Conservation (phyloP, 2,797 vertebrate species). For the Nasua narica region DNA sequence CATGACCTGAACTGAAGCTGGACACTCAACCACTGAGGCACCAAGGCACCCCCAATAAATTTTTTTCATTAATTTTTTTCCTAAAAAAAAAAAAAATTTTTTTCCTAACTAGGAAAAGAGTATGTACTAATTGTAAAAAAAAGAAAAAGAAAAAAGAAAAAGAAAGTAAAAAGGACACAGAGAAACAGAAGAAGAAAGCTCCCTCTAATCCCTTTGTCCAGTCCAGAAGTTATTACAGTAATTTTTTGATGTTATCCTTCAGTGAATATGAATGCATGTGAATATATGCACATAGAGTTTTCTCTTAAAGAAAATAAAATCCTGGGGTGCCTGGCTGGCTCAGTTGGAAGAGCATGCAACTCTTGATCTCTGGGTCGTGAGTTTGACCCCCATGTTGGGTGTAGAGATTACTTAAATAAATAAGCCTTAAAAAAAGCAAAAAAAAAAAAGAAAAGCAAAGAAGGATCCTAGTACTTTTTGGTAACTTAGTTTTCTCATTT, state of each 20-base stretch:
- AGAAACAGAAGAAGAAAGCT: constrained; percentile 5
- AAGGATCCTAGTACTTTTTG: not conserved
- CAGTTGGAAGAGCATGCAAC: not conserved
- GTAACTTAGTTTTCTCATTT: constrained; percentile 3
- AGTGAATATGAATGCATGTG: not conserved
- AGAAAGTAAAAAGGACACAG: not conserved
- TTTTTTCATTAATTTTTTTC: not conserved
- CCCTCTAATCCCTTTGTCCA: not conserved
- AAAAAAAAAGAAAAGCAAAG: not conserved
- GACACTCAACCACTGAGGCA: no score
- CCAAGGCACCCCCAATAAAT: not conserved
- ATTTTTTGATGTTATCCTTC: not conserved
- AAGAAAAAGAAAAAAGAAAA: not conserved
- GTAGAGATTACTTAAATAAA: not conserved
- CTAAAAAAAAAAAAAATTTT: not conserved
- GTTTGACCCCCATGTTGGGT: not conserved
- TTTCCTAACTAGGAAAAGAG: not conserved
- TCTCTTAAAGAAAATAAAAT: not conserved
- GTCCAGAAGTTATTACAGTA: not conserved
- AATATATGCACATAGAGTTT: not conserved
- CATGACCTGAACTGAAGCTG: no score
- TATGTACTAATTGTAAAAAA: not conserved
- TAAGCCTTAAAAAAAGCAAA: not conserved
- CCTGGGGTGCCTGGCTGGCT: not conserved
- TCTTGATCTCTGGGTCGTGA: not conserved